Evolutionary conservation across 53 echinoderm and acorn worm genomes (phyloP).

Genomic region (Patiria pectinifera): DNA sequence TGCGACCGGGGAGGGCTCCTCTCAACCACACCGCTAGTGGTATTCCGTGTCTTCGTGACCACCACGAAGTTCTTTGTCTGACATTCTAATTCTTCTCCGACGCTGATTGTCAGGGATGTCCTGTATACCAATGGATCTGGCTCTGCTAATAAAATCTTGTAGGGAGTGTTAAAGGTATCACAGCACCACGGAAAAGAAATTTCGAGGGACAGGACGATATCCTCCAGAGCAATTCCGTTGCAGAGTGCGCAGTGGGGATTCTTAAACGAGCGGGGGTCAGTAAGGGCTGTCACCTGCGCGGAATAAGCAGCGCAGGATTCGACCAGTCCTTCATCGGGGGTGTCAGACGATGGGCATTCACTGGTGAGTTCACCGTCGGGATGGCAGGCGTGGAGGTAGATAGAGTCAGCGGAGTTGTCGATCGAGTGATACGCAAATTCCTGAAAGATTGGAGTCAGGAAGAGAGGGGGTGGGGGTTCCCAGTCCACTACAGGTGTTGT

Average conservation of each 20-base stretch:
- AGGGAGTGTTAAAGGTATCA: not conserved
- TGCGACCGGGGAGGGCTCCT: not conserved
- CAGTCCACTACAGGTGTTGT: not conserved
- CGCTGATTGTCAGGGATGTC: not conserved
- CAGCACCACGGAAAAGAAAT: not conserved
- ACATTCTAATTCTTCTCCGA: not conserved
- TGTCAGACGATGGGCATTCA: not conserved
- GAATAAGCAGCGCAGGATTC: not conserved
- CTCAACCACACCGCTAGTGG: not conserved
- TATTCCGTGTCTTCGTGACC: not conserved
- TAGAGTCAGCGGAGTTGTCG: not conserved
- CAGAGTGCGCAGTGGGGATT: slow-evolving; percentile 43
- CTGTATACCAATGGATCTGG: not conserved
- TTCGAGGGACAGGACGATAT: not conserved
- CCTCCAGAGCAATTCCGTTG: slow-evolving; percentile 10
- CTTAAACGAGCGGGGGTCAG: not conserved
- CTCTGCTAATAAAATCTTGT: not conserved
- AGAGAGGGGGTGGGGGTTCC: not conserved
- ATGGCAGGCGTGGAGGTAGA: not conserved
- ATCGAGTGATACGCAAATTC: not conserved
- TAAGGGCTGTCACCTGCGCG: not conserved
- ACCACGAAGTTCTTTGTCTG: not conserved
- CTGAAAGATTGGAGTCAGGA: not conserved
- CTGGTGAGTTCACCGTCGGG: not conserved
- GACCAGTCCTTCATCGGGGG: not conserved